Base-by-base conservation (phyloP, 1,140 invertebrate species). In the Thrips palmi region DNA sequence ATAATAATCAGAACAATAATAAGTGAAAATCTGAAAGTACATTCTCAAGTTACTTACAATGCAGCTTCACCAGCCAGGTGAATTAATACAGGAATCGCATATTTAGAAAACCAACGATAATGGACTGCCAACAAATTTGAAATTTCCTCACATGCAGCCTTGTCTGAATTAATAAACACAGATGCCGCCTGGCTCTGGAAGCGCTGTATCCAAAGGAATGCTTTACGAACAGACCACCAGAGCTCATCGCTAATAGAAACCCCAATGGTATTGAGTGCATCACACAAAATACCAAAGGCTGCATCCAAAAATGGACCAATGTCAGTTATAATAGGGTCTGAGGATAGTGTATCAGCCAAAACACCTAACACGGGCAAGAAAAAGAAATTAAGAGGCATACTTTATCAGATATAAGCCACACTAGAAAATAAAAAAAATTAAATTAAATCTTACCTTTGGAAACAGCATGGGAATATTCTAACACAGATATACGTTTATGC, bases 401-500 rank as follows among this genome's bases (percentile, higher is more conserved):
- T n/a, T n/a, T n/a, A n/a, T n/a, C n/a, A n/a, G n/a, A n/a, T n/a
- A 34, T 15, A 34, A 10, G 23, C 33, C 33, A 11, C 23, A 8
- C 10, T 20, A 20, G 12, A 34, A n/a, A 23, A 8, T 3, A 29
- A 37, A 38, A 21, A 43, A 31, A 34, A 33, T 32, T 32, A 22
- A 37, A 35, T 14, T n/a, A n/a, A 31, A 30, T 44, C 32, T 51
- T 43, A 57, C 56, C 49, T 37, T 52, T 33, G 38, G 47, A 44
- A 27, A 59, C 46, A 24, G 46, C 45, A 30, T 42, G 39, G 0
- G 57, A 62, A 30, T 60, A 60, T 34, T 58, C 46, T 6, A 42
- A 24, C 4, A 58, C 39, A 7, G 50, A 42, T 22, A 53, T 45
- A 8, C 37, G 47, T 33, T 47, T 46, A 25, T 45, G 40, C 17